These are phyloP conservation scores for Podarcis raffonei DNA, from an alignment of 2,113 vertebrate genomes.

Conservation along the genomic window DNA sequence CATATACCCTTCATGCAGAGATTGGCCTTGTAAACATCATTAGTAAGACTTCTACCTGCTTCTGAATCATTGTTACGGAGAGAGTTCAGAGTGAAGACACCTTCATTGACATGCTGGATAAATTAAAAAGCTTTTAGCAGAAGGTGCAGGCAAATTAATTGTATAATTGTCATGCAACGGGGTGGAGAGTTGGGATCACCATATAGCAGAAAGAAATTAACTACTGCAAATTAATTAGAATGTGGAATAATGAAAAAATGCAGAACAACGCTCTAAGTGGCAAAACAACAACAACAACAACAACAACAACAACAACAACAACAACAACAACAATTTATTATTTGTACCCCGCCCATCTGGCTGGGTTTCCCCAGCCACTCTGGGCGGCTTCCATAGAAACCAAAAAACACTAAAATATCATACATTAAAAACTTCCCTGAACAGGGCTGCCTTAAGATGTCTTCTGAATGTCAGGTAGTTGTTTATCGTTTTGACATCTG, in stretches of 20 bases:
- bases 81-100: slow-evolving; percentile 12
- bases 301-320: too few relatives aligned
- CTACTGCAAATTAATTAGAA: slow-evolving; percentile 9
- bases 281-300: too few relatives aligned
- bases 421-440: too few relatives aligned
- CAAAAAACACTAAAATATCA: too few relatives aligned
- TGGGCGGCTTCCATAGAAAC: too few relatives aligned
- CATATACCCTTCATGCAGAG: background rate
- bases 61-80: slow-evolving; percentile 11
- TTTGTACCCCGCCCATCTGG: too few relatives aligned
- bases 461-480: too few relatives aligned
- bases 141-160: slow-evolving; percentile 23
- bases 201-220: background rate
- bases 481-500: too few relatives aligned
- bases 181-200: background rate
- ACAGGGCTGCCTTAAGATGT: too few relatives aligned
- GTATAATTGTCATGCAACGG: slow-evolving; percentile 3
- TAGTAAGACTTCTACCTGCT: slow-evolving; percentile 2
- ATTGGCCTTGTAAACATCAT: slow-evolving; percentile 18
- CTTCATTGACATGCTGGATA: slow-evolving; percentile 8
- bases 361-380: too few relatives aligned
- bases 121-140: slow-evolving; percentile 26
- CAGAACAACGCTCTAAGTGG: background rate
- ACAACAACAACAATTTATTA: too few relatives aligned
- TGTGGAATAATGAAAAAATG: background rate